Percentiles rank a stretch among this genome's conserved stretches.
Evolutionary conservation across 2,797 vertebrate genomes (phyloP).

Genomic region (Lutjanus argentimaculatus): DNA sequence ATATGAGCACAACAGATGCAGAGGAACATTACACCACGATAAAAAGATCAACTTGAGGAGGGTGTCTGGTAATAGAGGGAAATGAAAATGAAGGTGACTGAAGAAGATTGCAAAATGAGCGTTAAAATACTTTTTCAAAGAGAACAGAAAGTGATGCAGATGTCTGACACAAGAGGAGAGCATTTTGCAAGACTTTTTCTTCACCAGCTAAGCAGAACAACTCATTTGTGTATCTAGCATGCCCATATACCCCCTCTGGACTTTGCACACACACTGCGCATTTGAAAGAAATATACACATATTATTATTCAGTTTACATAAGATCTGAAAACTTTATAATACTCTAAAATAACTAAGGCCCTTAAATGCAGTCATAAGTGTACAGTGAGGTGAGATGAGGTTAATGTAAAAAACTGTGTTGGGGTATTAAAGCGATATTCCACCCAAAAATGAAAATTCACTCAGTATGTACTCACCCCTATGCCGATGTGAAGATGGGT

Average conservation of each 20-base stretch:
- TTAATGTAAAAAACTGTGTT: neutral
- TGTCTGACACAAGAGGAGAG: neutral
- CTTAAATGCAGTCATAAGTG: neutral
- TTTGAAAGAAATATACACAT: neutral
- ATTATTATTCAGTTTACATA: neutral
- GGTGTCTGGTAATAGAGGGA: neutral
- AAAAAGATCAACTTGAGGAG: neutral
- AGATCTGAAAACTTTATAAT: neutral
- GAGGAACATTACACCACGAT: neutral
- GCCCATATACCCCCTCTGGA: neutral
- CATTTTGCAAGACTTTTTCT: neutral
- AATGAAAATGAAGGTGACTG: neutral
- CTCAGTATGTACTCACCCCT: too few species aligned
- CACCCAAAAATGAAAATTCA: too few species aligned
- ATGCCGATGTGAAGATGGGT: too few species aligned
- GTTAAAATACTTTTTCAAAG: neutral
- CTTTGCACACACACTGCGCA: too few species aligned
- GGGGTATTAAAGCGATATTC: too few species aligned
- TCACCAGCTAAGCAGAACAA: neutral
- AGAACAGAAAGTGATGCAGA: neutral
- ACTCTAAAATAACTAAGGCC: too few species aligned
- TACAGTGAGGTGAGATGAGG: neutral
- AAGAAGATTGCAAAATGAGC: neutral
- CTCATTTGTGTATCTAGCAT: neutral
- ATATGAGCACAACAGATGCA: neutral